Evolutionary conservation across 2,888 invertebrate genomes (phyloP).

Genomic region (Rotaria magnacalcarata): DNA sequence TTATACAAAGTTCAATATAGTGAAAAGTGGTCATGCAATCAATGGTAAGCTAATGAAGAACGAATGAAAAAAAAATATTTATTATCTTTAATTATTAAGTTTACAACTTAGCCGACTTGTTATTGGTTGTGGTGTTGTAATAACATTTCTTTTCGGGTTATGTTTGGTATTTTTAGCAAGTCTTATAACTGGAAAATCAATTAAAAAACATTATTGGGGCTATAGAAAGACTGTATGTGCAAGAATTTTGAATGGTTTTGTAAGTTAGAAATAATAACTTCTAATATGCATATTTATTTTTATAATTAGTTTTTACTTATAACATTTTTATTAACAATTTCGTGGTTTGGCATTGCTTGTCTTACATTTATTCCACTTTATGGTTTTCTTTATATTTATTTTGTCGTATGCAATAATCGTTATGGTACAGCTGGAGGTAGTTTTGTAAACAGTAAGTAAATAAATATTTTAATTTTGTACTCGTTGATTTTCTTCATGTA

Average conservation of each 20-base stretch:
- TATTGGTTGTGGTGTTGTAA: slow-evolving; percentile 1
- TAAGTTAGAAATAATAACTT: neutral
- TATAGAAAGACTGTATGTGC: slow-evolving; percentile 6
- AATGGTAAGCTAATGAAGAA: neutral
- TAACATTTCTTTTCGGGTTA: slow-evolving; percentile 26
- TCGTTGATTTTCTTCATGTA: neutral
- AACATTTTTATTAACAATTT: neutral
- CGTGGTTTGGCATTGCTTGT: neutral
- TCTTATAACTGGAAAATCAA: neutral
- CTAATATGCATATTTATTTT: neutral
- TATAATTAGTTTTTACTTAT: neutral
- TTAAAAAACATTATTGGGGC: neutral
- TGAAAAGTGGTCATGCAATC: neutral
- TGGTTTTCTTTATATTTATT: neutral
- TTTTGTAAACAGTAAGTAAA: slow-evolving; percentile 8
- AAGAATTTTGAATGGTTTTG: slow-evolving; percentile 12
- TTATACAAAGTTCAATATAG: neutral
- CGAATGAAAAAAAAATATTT: neutral
- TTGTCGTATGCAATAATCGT: slow-evolving; percentile 16
- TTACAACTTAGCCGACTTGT: neutral
- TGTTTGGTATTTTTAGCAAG: neutral
- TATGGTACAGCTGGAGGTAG: neutral
- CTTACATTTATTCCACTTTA: slow-evolving; percentile 16
- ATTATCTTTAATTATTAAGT: neutral
- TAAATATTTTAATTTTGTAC: neutral